Conservation (phyloP, 2,888 invertebrate genomes). For the Hirudinaria manillensis region DNA sequence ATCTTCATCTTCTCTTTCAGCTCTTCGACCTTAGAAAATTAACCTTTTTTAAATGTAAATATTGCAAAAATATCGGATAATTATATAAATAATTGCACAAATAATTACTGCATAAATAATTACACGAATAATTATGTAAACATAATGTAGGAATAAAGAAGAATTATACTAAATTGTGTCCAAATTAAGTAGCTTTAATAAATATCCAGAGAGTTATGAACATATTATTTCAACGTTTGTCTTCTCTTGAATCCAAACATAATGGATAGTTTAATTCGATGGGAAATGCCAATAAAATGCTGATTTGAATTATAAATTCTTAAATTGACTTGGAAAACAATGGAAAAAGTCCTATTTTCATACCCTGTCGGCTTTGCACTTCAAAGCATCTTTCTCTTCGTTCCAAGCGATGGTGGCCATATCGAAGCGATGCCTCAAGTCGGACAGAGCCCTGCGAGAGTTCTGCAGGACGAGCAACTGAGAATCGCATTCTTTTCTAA, state of each 20-base stretch:
- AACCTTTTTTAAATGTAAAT: background rate
- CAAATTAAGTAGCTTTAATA: background rate
- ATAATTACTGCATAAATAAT: background rate
- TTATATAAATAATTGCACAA: background rate
- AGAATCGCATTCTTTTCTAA: constrained; percentile 35
- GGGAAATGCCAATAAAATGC: no score
- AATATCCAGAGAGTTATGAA: background rate
- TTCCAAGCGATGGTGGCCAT: constrained; percentile 43
- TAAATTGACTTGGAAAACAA: no score
- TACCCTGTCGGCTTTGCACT: constrained; percentile 25
- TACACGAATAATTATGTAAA: background rate
- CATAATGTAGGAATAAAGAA: background rate
- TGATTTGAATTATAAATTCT: no score
- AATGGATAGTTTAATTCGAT: no score
- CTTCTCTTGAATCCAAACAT: no score
- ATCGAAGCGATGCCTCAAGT: constrained; percentile 40
- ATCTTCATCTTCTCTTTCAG: constrained; percentile 39
- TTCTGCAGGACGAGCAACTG: constrained; percentile 37
- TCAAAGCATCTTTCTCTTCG: constrained; percentile 42
- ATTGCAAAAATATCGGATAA: background rate
- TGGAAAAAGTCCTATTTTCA: no score
- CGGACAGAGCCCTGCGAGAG: constrained; percentile 36
- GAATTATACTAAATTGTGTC: background rate
- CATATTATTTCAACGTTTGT: no score
- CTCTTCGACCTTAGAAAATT: constrained; percentile 27